Evolutionary conservation across 53 echinoderm and acorn worm genomes (phyloP).

Genomic region (Apostichopus leukothele): DNA sequence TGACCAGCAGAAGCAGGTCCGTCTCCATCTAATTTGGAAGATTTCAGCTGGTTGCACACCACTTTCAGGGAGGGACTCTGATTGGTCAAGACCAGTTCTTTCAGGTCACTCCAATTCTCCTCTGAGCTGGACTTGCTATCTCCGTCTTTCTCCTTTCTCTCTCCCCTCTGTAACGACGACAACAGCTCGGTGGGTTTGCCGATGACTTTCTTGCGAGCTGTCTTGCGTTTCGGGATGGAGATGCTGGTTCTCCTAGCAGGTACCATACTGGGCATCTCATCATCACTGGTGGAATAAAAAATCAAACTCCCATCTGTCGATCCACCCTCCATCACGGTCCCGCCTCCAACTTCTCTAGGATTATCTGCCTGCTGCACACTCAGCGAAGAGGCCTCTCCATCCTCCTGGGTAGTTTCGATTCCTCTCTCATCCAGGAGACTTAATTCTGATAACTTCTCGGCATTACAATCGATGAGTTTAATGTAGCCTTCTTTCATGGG

Average conservation of each 20-base stretch:
- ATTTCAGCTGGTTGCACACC: slow-evolving; percentile 15
- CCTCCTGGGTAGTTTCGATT: neutral
- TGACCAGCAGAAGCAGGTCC: neutral
- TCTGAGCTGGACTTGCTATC: neutral
- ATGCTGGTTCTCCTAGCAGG: neutral
- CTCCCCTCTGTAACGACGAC: too few relatives aligned
- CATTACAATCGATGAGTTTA: neutral
- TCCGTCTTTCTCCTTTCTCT: too few relatives aligned
- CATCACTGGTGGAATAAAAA: too few relatives aligned
- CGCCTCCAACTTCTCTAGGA: too few relatives aligned
- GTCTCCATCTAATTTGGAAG: neutral
- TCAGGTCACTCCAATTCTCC: neutral
- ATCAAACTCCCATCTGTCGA: too few relatives aligned
- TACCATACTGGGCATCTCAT: too few relatives aligned
- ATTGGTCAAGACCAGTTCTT: slow-evolving; percentile 2
- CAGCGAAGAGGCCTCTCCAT: too few relatives aligned
- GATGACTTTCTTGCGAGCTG: neutral
- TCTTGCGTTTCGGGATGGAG: slow-evolving; percentile 24
- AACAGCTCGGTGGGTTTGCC: too few relatives aligned
- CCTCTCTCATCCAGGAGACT: neutral
- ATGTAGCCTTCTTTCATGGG: neutral
- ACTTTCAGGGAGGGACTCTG: slow-evolving; percentile 20
- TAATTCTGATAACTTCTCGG: neutral
- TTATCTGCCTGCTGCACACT: too few relatives aligned
- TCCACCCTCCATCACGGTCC: neutral